Percentiles rank a stretch among this genome's conserved stretches.
Evolutionary conservation across 1,140 invertebrate species (phyloP).

Genomic region (Drosophila orosa): DNA sequence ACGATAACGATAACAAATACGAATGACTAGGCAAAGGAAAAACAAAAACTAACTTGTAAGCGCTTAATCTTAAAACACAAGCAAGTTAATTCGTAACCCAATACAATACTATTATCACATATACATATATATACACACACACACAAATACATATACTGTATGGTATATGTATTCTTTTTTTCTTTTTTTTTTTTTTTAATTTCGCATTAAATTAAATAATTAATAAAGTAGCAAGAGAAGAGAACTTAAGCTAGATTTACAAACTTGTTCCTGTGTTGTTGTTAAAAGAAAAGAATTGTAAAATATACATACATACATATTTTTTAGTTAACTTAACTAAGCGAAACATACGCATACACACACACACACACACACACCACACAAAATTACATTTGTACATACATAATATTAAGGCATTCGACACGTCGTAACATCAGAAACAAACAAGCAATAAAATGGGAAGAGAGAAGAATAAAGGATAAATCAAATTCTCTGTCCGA

Average conservation of each 20-base stretch:
- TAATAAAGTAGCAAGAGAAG: slow-evolving; percentile 19
- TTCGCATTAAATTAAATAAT: slow-evolving; percentile 29
- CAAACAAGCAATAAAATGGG: slow-evolving; percentile 38
- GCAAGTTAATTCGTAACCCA: slow-evolving; percentile 11
- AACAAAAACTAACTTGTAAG: slow-evolving; percentile 21
- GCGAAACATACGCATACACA: slow-evolving; percentile 23
- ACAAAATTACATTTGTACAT: slow-evolving; percentile 15
- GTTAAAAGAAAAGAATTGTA: slow-evolving; percentile 60
- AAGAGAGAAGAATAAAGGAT: background rate
- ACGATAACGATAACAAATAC: background rate
- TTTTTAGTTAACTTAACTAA: slow-evolving; percentile 47
- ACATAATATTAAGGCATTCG: slow-evolving; percentile 27
- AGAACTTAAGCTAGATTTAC: slow-evolving; percentile 52
- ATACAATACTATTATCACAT: slow-evolving; percentile 3
- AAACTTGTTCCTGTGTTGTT: slow-evolving; percentile 82
- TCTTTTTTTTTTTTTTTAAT: slow-evolving; percentile 32
- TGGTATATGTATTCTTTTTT: slow-evolving; percentile 12
- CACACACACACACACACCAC: slow-evolving; percentile 21
- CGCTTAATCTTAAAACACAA: slow-evolving; percentile 27
- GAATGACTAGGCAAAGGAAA: slow-evolving; percentile 7
- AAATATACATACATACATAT: slow-evolving; percentile 28
- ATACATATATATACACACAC: slow-evolving; percentile 20
- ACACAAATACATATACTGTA: background rate
- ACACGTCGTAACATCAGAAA: slow-evolving; percentile 15
- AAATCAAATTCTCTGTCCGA: slow-evolving; percentile 26